Evolutionary conservation across 2,888 invertebrate genomes (phyloP).

Genomic region (Aphidius colemani): DNA sequence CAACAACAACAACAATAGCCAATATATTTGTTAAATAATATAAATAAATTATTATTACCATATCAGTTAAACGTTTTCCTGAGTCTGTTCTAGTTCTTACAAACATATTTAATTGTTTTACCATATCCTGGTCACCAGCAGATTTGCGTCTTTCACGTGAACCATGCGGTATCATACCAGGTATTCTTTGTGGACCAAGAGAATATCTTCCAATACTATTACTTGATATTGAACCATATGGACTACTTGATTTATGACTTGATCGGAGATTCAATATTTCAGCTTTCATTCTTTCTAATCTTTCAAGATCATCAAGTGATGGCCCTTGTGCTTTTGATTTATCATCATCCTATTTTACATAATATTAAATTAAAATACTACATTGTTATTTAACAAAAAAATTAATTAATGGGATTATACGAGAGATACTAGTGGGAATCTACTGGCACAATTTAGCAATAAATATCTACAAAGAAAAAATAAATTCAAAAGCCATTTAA

Average conservation of each 20-base stretch:
- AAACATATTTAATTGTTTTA: constrained; percentile 72
- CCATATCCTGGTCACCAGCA: constrained; percentile 79
- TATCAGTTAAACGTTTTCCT: constrained; percentile 84
- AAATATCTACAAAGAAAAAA: constrained; percentile 7
- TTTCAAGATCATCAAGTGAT: constrained; percentile 66
- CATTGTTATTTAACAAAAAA: neutral
- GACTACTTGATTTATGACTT: constrained; percentile 54
- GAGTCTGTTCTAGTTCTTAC: constrained; percentile 84
- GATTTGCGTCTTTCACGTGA: constrained; percentile 75
- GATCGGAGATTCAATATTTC: constrained; percentile 61
- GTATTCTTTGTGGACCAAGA: constrained; percentile 55
- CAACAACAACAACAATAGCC: too few species aligned
- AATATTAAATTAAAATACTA: constrained; percentile 21
- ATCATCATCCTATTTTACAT: constrained; percentile 67
- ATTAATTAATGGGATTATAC: neutral
- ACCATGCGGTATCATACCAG: constrained; percentile 56
- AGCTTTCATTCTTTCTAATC: constrained; percentile 64
- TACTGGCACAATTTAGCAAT: constrained; percentile 13
- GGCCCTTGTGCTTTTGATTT: constrained; percentile 70
- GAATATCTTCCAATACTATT: constrained; percentile 60
- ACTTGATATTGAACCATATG: constrained; percentile 52
- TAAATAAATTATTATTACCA: constrained; percentile 59
- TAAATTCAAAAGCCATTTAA: constrained; percentile 1
- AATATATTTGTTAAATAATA: too few species aligned
- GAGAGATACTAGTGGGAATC: neutral